phyloP scores from a whole-genome alignment of 1,140 invertebrate species.

The Aphelenchoides besseyi region DNA sequence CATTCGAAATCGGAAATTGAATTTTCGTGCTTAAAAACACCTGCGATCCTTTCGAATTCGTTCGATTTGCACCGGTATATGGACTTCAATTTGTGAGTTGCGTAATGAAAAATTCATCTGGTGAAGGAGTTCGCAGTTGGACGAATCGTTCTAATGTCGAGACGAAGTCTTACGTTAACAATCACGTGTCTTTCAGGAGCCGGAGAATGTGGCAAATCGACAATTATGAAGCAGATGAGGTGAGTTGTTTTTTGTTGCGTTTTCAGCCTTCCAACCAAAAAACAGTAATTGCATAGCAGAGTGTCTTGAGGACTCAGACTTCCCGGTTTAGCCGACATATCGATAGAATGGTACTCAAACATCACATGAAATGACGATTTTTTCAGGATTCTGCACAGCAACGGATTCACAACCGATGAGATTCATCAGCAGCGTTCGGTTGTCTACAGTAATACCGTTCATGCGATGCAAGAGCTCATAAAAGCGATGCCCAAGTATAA shows the following conservation, averaged over 20 bases:
- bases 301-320: too few relatives aligned
- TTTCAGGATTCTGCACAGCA: slow-evolving; percentile 53
- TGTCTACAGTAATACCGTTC: slow-evolving; percentile 53
- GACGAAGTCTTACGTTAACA: neutral
- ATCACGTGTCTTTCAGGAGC: slow-evolving; percentile 39
- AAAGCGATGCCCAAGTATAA: slow-evolving; percentile 48
- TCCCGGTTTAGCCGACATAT: too few relatives aligned
- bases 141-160: too few relatives aligned
- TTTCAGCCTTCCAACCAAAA: too few relatives aligned
- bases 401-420: slow-evolving; percentile 52
- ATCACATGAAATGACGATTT: too few relatives aligned
- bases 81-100: too few relatives aligned
- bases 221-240: slow-evolving; percentile 61
- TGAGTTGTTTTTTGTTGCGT: slow-evolving; percentile 28
- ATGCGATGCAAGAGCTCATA: slow-evolving; percentile 51
- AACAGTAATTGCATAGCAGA: too few relatives aligned
- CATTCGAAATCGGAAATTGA: neutral
- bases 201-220: slow-evolving; percentile 59
- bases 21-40: neutral
- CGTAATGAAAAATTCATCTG: neutral
- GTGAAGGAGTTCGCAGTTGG: neutral
- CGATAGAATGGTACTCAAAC: too few relatives aligned
- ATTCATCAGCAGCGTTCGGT: slow-evolving; percentile 46
- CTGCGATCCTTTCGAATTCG: neutral
- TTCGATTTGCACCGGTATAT: too few relatives aligned